A percentile compares a stretch with the other conserved stretches of the same genome.
These are phyloP conservation scores for Alectoris magna DNA, from an alignment of 2,797 vertebrate species.

Conservation along the genomic window DNA sequence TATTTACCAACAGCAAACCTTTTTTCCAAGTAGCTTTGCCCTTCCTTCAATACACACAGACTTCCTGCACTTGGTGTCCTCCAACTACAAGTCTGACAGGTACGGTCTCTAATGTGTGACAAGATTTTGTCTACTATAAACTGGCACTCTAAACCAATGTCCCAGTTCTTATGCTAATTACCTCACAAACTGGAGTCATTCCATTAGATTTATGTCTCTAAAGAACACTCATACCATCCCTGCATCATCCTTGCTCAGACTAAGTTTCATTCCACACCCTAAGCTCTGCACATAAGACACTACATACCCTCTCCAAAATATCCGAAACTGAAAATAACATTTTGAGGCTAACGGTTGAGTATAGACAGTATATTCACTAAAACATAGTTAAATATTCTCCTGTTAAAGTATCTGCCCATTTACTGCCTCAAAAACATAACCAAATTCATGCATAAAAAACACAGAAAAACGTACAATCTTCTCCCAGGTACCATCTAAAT, in stretches of 20 bases:
- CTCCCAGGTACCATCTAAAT: neutral
- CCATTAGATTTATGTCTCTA: fast-evolving
- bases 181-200: neutral
- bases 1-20: neutral
- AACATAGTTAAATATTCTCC: neutral
- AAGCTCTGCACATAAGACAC: neutral
- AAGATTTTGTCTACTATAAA: neutral
- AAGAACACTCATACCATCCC: neutral
- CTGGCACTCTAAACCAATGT: neutral
- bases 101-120: neutral
- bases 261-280: neutral
- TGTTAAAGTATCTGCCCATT: neutral
- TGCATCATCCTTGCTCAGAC: neutral
- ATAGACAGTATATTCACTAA: neutral
- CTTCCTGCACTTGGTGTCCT: neutral
- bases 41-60: fast-evolving
- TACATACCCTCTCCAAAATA: neutral
- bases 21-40: neutral
- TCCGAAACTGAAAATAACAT: neutral
- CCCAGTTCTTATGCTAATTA: neutral
- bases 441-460: fast-evolving
- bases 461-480: neutral
- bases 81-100: neutral
- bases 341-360: neutral
- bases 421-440: neutral